These are phyloP conservation scores for Pelecanoides urinatrix DNA, from an alignment of 2,113 vertebrate genomes.

Conservation along the genomic window DNA sequence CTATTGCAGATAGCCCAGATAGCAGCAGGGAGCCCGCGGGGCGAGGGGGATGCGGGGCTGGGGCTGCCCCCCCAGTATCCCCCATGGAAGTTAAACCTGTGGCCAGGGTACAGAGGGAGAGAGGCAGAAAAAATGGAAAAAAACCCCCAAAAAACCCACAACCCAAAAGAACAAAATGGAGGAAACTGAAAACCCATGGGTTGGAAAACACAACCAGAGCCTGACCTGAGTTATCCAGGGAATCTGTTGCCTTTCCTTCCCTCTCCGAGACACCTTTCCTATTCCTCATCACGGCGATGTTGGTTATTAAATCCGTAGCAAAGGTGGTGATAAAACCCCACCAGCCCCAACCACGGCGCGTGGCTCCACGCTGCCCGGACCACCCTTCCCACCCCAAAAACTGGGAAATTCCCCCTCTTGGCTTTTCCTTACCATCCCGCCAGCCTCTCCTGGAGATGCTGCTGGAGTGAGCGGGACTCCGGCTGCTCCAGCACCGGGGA, in stretches of 20 bases:
- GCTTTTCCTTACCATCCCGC: background rate
- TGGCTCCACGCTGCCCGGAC: background rate
- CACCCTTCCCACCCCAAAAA: background rate
- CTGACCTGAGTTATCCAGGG: background rate
- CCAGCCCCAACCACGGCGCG: rapidly evolving
- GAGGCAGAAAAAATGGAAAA: background rate
- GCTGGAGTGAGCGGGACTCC: rapidly evolving
- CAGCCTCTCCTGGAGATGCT: background rate
- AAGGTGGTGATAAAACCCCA: background rate
- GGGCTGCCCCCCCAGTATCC: no score
- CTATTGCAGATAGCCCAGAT: background rate
- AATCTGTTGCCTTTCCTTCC: background rate
- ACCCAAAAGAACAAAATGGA: background rate
- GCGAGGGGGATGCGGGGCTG: background rate
- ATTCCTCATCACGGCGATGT: rapidly evolving
- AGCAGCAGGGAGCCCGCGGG: background rate
- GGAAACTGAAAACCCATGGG: background rate
- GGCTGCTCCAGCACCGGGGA: rapidly evolving
- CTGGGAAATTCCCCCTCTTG: background rate
- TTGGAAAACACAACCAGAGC: background rate
- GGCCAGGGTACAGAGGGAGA: background rate
- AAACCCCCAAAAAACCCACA: no score
- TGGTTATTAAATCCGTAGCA: background rate
- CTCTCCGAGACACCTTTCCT: background rate
- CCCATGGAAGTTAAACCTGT: rapidly evolving